phyloP scores from a whole-genome alignment of 2,888 invertebrate species.

The Cerceris rybyensis region DNA sequence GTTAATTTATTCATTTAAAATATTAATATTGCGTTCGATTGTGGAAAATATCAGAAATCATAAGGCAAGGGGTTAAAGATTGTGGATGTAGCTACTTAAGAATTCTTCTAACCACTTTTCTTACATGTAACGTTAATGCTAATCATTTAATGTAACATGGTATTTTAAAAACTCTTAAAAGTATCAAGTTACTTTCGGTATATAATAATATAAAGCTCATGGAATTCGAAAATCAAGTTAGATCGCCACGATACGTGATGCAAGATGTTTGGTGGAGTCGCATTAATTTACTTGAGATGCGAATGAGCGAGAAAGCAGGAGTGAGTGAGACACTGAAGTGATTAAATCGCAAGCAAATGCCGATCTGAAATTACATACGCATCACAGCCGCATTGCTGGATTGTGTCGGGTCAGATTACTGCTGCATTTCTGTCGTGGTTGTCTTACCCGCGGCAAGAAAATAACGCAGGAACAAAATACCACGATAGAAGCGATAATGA shows the following conservation, averaged over 20 bases:
- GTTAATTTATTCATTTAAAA: too few species aligned
- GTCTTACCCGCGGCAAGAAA: conserved; percentile 70
- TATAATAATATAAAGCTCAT: too few species aligned
- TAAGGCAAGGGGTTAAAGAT: too few species aligned
- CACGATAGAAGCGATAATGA: conserved; percentile 23
- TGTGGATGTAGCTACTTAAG: too few species aligned
- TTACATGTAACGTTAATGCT: too few species aligned
- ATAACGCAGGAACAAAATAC: conserved; percentile 66
- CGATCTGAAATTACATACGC: conserved; percentile 79
- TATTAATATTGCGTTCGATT: too few species aligned
- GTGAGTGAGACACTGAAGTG: conserved; percentile 59
- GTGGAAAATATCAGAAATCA: too few species aligned
- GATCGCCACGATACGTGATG: conserved; percentile 21
- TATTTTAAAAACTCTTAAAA: too few species aligned
- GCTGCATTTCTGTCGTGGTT: conserved; percentile 73
- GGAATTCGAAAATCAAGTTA: conserved; percentile 49
- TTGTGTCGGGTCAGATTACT: conserved; percentile 75
- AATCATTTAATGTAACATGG: too few species aligned
- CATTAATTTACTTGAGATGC: background rate
- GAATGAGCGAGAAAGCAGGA: background rate
- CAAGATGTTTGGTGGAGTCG: conserved; percentile 22
- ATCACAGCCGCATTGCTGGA: conserved; percentile 71
- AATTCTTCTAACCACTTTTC: too few species aligned
- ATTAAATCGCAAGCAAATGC: conserved; percentile 78
- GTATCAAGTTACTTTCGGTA: too few species aligned